Conservation (phyloP, 2,113 vertebrate genomes). For the Pollimyrus isidori region DNA sequence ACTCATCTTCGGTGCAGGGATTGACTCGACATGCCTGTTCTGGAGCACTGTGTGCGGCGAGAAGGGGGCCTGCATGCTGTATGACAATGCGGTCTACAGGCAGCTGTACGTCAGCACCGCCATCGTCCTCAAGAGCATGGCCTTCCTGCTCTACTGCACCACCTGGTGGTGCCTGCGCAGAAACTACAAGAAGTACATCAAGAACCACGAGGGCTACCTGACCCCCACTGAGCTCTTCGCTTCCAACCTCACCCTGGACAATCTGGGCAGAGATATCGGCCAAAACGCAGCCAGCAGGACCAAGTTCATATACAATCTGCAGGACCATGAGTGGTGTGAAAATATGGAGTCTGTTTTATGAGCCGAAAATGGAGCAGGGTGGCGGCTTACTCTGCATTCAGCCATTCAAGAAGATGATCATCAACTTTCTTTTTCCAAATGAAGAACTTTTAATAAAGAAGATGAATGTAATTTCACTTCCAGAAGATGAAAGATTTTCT, state of each 20-base stretch:
- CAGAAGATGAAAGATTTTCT: slow-evolving; percentile 27
- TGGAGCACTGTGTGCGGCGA: slow-evolving; percentile 90
- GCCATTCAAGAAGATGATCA: slow-evolving; percentile 32
- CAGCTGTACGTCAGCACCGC: slow-evolving; percentile 91
- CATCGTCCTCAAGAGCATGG: slow-evolving; percentile 84
- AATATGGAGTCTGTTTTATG: slow-evolving; percentile 99
- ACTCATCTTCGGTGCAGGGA: slow-evolving; percentile 89
- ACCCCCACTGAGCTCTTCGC: slow-evolving; percentile 86
- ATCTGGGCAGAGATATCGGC: slow-evolving; percentile 72
- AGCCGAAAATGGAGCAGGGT: slow-evolving; percentile 29
- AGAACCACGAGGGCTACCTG: slow-evolving; percentile 77
- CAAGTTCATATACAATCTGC: slow-evolving; percentile 98
- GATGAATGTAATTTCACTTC: slow-evolving; percentile 31
- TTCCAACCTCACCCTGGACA: slow-evolving; percentile 81
- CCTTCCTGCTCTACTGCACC: slow-evolving; percentile 87
- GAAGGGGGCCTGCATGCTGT: slow-evolving; percentile 81
- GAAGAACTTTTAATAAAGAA: slow-evolving; percentile 23
- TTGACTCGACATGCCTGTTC: slow-evolving; percentile 94
- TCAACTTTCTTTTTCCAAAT: slow-evolving; percentile 36
- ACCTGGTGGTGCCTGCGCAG: slow-evolving; percentile 90
- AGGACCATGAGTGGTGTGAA: slow-evolving; percentile 94
- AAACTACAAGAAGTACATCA: slow-evolving; percentile 96
- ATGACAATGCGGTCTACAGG: slow-evolving; percentile 85
- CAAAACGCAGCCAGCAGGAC: slow-evolving; percentile 73
- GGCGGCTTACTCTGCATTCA: slow-evolving; percentile 24